phyloP scores from a whole-genome alignment of 2,797 vertebrate genomes.

The Tragopan temminckii region DNA sequence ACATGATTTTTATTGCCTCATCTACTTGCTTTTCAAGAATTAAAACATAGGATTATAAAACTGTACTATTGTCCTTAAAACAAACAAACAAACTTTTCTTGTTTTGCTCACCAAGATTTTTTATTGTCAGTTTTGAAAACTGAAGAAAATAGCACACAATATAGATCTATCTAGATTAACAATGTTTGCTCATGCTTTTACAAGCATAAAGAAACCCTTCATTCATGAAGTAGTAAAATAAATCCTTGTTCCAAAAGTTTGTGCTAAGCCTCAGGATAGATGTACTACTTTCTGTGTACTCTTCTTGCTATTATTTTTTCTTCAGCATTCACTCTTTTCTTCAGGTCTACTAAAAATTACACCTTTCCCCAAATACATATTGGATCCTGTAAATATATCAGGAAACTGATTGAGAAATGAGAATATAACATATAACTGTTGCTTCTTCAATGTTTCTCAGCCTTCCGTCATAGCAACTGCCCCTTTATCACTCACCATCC shows the following conservation, averaged over 20 bases:
- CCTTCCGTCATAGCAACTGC: not conserved
- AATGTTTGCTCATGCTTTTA: not conserved
- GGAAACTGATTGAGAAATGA: not conserved
- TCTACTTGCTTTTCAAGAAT: not conserved
- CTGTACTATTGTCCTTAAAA: not conserved
- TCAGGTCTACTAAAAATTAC: not conserved
- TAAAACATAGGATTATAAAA: not conserved
- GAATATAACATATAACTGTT: not conserved
- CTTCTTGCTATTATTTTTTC: not conserved
- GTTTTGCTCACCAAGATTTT: not conserved
- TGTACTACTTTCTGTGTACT: not conserved
- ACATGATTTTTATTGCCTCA: not conserved
- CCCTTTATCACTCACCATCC: slow-evolving; percentile 32
- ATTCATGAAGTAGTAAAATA: not conserved
- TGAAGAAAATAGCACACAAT: not conserved
- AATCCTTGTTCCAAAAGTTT: not conserved
- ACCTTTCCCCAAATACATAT: not conserved
- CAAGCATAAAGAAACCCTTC: not conserved
- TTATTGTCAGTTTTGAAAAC: not conserved
- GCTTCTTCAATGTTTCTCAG: not conserved
- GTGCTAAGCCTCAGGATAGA: not conserved
- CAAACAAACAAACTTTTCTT: not conserved
- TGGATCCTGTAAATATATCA: not conserved
- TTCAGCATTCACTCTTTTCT: not conserved
- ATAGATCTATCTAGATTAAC: not conserved